Base-by-base conservation (phyloP, 2,797 vertebrate species). In the Pempheris klunzingeri region DNA sequence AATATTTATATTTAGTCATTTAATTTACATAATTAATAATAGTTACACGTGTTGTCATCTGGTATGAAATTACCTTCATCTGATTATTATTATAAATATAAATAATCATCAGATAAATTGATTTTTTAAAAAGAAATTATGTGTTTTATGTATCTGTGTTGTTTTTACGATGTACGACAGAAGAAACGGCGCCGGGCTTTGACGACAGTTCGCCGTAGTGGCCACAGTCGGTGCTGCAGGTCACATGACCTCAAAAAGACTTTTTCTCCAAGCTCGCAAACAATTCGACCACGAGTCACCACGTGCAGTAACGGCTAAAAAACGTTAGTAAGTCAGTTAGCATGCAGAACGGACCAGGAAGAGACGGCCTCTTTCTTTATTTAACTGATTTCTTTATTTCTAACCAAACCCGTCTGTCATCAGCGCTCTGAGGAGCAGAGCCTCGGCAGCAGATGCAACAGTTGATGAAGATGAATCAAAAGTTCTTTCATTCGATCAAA, bases 401-500 rank as follows among this genome's bases (percentile, higher is more conserved):
- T 46, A 28, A 22, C 12, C 6, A 30, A 28, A 15, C 13, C 5
- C 13, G 7, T 46, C 18, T 14, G 32, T 41, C 22, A 12, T 15
- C 26, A 32, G 0, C 3, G 2, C 15, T 26, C 32, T 13, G 44
- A 41, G 7, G 54, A 52, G 39, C 41, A 22, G 17, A 26, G 46
- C 28, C 6, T 11, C 18, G 36, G 17, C n/a, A 34, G 50, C 2
- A 20, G 6, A 57, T 1, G 49, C 5, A 32, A 13, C 46, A 15
- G 5, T 28, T 41, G 26, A 12, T 15, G n/a, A 32, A 32, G 32
- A 43, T 41, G 30, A 71, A 61, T 58, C 4, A 20, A 62, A 49
- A 58, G 47, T 38, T 82, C 22, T 41, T 55, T 36, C 57, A 13
- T 30, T 44, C 61, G 44, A 55, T 78, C 62, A 68, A 77, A 77